Evolutionary conservation across 2,113 vertebrate genomes (phyloP), one percentile per base, ranked within the genome.

Genomic region (Sterrhoptilus dennistouni): DNA sequence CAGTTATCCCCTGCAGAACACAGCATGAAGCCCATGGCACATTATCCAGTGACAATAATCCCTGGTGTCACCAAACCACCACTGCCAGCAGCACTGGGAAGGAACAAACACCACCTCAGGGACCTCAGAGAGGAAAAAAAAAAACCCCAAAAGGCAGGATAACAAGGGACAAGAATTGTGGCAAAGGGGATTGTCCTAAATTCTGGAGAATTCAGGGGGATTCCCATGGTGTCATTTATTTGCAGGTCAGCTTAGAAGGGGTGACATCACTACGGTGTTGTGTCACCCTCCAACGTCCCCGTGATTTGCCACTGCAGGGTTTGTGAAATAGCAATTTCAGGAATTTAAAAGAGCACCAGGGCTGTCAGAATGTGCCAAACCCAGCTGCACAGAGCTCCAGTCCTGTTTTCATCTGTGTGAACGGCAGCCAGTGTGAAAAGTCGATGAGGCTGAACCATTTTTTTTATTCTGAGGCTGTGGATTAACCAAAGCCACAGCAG

Each of bases 251-350:
- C 36, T 89, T 28, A 35, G 8, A 40, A 56, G 59, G 47, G 75
- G 88, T 92, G 94, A 93, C 76, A 57, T 87, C 83, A 92, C 65
- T 74, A 1, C 0, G 1, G 42, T 9, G 83, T 77, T 94, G 82
- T 72, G 82, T 87, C 90, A 91, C 56, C 80, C 35, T 68, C 49
- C 38, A 6, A 33, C 0, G 1, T 44, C 42, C 24, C 84, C 25
- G 0, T 45, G 59, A 87, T 85, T 50, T 81, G 74, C 22, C 31
- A 4, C 35, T 42, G 64, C 33, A 35, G 54, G 54, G 60, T 79
- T 78, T 87, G 89, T 96, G 91, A 96, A 94, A 96, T 23, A 81
- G 71, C 76, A 87, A 75, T 65, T 94, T 70, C 42, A 93, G 52
- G 68, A 15, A 87, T 82, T 78, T 29, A 28, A 28, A 76, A 78